Base-by-base conservation (phyloP, 37 sponge, comb jelly and placozoan species). In the Agelas oroides region DNA sequence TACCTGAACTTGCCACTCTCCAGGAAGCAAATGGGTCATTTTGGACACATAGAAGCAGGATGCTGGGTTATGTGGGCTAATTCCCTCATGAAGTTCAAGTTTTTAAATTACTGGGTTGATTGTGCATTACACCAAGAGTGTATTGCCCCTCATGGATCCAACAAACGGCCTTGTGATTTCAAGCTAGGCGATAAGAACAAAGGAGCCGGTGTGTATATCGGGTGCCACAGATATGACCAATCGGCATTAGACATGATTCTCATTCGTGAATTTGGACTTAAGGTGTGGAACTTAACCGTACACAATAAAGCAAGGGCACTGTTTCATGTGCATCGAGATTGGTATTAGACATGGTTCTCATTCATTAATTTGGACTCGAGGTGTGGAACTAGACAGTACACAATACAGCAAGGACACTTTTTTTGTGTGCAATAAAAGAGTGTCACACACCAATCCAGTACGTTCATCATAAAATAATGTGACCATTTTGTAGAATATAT, bases 1-100 rank as follows among this genome's bases (percentile, higher is more conserved):
- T 73, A 73, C 74, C 30, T 73, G 74, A 39, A 73, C n/a, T 73
- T 52, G 24, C 53, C 74, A 23, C 19, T 25, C 5, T 39, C 74
- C 28, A 73, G 74, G 27, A 46, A 46, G 46, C 46, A 46, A 46
- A 46, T 46, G 46, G 46, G 6, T 46, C 46, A 46, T 8, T 46
- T 46, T 46, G 46, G 46, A 46, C 46, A 46, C 46, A 11, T 61
- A 14, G 63, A 61, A 61, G 63, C 63, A 14, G 14, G 12, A 14
- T 23, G 63, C 27, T 61, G n/a, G n/a, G 25, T 61, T 5, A 61
- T 61, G 63, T 61, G 63, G 63, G 63, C 63, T 11, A 61, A 61
- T 11, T 14, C 12, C 14, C 5, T 61, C 5, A 61, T 61, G 63
- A 61, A 11, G 63, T 5, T 14, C 2, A 23, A 27, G 27, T 25